Evolutionary conservation across 2,888 invertebrate species (phyloP).

Genomic region (Cotesia congregata): DNA sequence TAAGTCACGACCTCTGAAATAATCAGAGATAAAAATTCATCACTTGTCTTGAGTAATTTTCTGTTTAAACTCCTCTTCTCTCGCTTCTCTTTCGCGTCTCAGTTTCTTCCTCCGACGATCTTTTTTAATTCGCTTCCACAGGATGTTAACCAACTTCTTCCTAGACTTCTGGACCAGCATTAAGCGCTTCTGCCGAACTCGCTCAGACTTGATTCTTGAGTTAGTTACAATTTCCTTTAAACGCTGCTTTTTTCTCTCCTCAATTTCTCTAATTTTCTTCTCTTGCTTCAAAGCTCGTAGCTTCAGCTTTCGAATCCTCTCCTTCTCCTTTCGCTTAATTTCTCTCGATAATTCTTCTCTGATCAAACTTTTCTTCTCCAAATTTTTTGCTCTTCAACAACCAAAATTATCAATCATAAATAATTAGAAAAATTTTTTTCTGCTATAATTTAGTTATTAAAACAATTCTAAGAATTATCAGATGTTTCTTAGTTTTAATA

Average conservation of each 20-base stretch:
- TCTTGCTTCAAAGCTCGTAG: slow-evolving; percentile 31
- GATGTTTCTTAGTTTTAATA: too few species aligned
- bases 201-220: slow-evolving; percentile 43
- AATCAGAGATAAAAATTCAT: slow-evolving; percentile 14
- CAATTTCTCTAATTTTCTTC: slow-evolving; percentile 41
- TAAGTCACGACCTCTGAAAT: neutral
- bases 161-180: slow-evolving; percentile 45
- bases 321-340: slow-evolving; percentile 10
- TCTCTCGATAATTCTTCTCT: slow-evolving; percentile 40
- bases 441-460: too few species aligned
- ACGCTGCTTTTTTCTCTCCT: slow-evolving; percentile 42
- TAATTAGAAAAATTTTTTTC: too few species aligned
- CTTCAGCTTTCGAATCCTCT: slow-evolving; percentile 40
- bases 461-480: too few species aligned
- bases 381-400: neutral
- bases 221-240: slow-evolving; percentile 36
- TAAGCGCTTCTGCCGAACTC: slow-evolving; percentile 43
- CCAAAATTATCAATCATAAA: too few species aligned
- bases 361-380: neutral
- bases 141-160: slow-evolving; percentile 49
- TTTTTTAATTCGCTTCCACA: slow-evolving; percentile 52
- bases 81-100: slow-evolving; percentile 44
- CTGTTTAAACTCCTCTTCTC: slow-evolving; percentile 47
- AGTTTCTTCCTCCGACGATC: slow-evolving; percentile 51
- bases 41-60: slow-evolving; percentile 28